Base-by-base conservation (phyloP, 2,113 vertebrate species). In the Nestor notabilis region DNA sequence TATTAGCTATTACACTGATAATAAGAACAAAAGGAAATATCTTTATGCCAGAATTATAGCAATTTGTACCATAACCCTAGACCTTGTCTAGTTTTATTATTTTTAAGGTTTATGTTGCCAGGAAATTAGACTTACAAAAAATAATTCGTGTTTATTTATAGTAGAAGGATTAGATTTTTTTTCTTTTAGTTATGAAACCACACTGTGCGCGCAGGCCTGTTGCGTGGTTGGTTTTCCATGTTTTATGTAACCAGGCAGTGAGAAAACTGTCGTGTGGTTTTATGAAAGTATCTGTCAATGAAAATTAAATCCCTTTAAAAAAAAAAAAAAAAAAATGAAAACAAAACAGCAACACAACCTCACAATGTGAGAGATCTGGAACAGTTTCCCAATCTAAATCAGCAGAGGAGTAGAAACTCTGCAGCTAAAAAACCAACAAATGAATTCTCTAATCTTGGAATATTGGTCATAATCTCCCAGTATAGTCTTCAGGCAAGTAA, bases 401-500 rank as follows among this genome's bases (percentile, higher is more conserved):
- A 86, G 17, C 43, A 69, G 72, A 86, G 61, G 68, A 93, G 97
- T 93, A 91, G 53, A 88, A 91, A 76, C 2, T 77, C 60, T 79
- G 21, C 19, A 50, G 37, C 80, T n/a, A 75, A 86, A 95, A 83
- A 14, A 79, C 58, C 61, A 82, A 91, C 65, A 94, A 95, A 76
- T 91, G 16, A 93, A 83, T 64, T 76, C 46, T 89, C 31, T 95
- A 94, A 94, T 95, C 63, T 50, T 74, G 33, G 33, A 66, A 68
- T 50, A 79, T 11, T 89, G 3, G 20, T 13, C 0, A 0, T 88
- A 77, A 76, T 93, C 89, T 94, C 31, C 29, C 72, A 91, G 47
- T 20, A 90, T 92, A 53, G n/a, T 31, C 47, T 87, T 89, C 41
- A 91, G 35, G 28, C 56, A 71, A 90, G 41, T 2, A 87, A 31